Base-by-base conservation (phyloP, 2,113 vertebrate species). In the Potamarius usumacintae region DNA sequence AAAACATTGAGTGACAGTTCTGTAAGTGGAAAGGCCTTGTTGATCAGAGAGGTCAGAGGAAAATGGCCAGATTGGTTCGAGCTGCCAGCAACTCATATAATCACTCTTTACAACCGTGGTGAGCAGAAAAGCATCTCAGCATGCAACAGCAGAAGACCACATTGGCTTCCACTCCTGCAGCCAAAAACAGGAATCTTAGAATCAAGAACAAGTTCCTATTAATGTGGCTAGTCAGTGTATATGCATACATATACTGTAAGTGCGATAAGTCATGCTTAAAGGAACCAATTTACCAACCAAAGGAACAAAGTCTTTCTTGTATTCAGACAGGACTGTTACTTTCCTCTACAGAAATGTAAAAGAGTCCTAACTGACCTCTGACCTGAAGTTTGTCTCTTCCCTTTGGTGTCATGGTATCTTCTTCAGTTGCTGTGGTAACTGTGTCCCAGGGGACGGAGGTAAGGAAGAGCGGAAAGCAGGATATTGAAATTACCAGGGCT, bases 331-430 rank as follows among this genome's bases (percentile, higher is more conserved):
- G 30, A 60, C 34, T 76, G 86, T 42, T 72, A 17, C n/a, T 87
- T 48, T 48, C 81, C 57, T 74, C 65, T 82, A 86, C 85, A 92
- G 88, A 92, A 93, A 94, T 93, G 85, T 93, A 86, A 92, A 94
- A 93, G 89, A 91, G 87, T 88, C 88, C 71, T 89, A 91, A 90
- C 94, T 94, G 92, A 95, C 93, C 93, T 94, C 92, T 94, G 90
- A 93, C 92, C 89, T 62, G 60, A 48, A 7, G 78, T 53, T 60
- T 86, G 74, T 65, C 25, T 82, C 63, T 52, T 69, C 74, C 87
- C 90, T 82, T 62, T 1, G 57, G 91, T 91, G 90, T 89, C 89
- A 83, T 69, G 20, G 88, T 91, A 86, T 92, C 92, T 85, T 87
- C 67, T n/a, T 5, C 15, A 65, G 94, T 95, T 94, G 87, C 92